Evolutionary conservation across 2,113 vertebrate genomes (phyloP), one percentile per base, ranked within the genome.

Genomic region (Nycticryphes semicollaris): DNA sequence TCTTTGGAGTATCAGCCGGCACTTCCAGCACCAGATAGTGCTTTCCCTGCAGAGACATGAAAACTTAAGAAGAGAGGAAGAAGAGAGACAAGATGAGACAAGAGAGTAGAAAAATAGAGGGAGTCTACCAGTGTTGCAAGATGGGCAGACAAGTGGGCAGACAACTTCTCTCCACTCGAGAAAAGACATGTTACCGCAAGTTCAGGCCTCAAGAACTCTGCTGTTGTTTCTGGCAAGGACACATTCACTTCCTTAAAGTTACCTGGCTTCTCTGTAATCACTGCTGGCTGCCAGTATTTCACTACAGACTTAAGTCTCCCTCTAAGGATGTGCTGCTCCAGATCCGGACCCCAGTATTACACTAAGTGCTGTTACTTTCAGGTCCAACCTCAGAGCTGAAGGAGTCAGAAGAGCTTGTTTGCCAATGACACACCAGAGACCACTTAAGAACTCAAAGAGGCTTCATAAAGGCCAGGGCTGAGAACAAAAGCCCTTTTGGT

Each of bases 401-500:
- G 70, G 50, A 50, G 13, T 28, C 53, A 77, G 72, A 88, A 80
- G 28, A 80, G 23, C 54, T 80, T 37, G 50, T 70, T 84, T 50
- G 50, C 54, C 37, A 69, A n/a, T 0, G 1, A 54, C 37, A 50
- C 48, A 30, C 14, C 31, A 53, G 79, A 80, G 35, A 66, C 19
- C 33, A n/a, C 53, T 72, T 59, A 60, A 64, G 39, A 85, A 57
- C 54, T 86, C 31, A 18, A 16, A 59, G 78, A 80, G 35, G 35
- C 62, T 82, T 69, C 17, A 10, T 43, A n/a, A 85, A 87, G 82
- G 73, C 64, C 77, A 78, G 33, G 35, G 18, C 81, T 78, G 57
- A 80, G 83, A 94, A 94, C 59, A 95, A 90, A 80, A 95, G 15
- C 28, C 37, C 41, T 84, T 90, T 77, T 50, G 50, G 50, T 70